phyloP scores from a whole-genome alignment of 2,113 vertebrate genomes.

The Rhinogobius similis region DNA sequence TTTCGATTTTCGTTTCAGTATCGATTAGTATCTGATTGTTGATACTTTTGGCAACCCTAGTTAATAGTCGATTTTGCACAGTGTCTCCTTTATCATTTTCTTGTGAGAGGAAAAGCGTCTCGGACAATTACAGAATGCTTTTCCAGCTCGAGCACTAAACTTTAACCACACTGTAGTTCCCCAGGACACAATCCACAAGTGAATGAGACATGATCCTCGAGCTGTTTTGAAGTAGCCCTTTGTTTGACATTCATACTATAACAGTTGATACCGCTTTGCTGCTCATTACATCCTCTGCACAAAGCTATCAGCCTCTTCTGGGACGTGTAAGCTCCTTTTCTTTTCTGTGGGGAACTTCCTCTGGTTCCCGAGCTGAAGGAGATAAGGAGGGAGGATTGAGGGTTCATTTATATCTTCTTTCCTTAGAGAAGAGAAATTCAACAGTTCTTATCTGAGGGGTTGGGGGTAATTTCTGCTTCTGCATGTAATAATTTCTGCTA shows the following conservation, averaged over 20 bases:
- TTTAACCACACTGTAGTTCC: no score
- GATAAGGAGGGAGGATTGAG: background rate
- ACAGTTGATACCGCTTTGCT: background rate
- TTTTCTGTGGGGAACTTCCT: background rate
- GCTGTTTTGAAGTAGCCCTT: background rate
- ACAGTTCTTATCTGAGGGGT: background rate
- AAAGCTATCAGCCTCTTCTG: background rate
- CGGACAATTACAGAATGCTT: no score
- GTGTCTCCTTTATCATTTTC: no score
- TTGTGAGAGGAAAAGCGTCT: no score
- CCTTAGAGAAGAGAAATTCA: background rate
- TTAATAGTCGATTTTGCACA: no score
- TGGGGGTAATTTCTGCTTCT: background rate
- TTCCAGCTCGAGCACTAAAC: no score
- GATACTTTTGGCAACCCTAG: no score
- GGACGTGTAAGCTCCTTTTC: conserved; percentile 1
- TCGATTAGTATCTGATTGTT: no score
- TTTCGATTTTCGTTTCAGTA: no score
- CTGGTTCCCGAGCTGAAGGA: background rate
- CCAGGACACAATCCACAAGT: background rate
- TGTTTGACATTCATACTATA: background rate
- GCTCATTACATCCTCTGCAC: background rate
- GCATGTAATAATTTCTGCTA: background rate
- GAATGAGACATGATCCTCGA: background rate
- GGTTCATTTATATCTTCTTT: background rate